Percentiles rank a stretch among this genome's conserved stretches.
Evolutionary conservation across 2,888 invertebrate genomes (phyloP).

Genomic region (Synanthedon andrenaeformis): DNA sequence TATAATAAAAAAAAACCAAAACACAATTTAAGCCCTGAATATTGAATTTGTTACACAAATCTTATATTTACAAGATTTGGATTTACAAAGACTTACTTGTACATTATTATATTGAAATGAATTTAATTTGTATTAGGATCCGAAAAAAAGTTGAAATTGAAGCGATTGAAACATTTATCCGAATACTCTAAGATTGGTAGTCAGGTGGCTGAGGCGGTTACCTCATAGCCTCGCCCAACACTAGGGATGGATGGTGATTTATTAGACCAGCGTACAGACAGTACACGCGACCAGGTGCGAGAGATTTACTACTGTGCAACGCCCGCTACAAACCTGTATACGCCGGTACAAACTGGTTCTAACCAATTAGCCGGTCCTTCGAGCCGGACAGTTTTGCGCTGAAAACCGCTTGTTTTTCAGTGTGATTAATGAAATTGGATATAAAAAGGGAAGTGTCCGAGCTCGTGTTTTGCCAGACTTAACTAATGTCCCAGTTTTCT

Average conservation of each 20-base stretch:
- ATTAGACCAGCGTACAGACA: neutral
- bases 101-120: no score
- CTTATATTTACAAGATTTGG: no score
- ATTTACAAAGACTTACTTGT: no score
- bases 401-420: neutral
- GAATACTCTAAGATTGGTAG: no score
- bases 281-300: constrained; percentile 14
- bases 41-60: no score
- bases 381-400: neutral
- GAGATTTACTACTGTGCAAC: constrained; percentile 23
- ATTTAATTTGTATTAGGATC: no score
- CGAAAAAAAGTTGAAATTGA: no score
- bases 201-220: neutral
- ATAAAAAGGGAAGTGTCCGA: neutral
- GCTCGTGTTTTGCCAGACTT: no score
- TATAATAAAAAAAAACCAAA: no score
- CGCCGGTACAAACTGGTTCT: neutral
- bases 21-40: no score
- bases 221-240: neutral
- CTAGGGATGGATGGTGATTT: neutral
- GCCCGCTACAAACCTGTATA: neutral
- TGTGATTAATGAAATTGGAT: neutral
- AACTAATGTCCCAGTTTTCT: no score
- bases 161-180: no score
- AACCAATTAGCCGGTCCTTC: neutral